These are phyloP conservation scores for Synanceia verrucosa DNA, from an alignment of 2,797 vertebrate genomes.

Conservation along the genomic window DNA sequence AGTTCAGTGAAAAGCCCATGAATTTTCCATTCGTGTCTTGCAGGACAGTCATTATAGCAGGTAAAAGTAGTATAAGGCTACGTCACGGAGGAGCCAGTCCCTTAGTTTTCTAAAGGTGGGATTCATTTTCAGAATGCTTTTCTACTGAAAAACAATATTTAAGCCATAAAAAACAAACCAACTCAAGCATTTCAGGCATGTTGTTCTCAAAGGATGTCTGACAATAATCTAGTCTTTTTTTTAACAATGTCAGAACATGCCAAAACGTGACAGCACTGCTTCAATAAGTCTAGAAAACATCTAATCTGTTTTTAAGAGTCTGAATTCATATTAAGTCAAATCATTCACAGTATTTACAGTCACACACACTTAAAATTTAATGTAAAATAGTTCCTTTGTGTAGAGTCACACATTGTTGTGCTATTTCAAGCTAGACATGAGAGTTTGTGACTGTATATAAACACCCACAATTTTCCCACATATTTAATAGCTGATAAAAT, in stretches of 20 bases:
- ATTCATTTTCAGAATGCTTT: background rate
- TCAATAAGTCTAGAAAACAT: background rate
- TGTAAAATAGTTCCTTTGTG: background rate
- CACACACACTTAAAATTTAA: background rate
- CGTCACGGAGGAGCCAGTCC: background rate
- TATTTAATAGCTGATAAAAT: conserved; percentile 8
- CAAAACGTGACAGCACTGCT: background rate
- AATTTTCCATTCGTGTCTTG: background rate
- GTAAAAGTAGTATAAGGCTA: background rate
- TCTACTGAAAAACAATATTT: background rate
- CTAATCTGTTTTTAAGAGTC: background rate
- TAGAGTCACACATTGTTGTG: background rate
- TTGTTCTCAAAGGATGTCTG: background rate
- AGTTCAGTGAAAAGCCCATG: background rate
- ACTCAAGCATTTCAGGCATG: background rate
- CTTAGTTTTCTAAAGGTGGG: background rate
- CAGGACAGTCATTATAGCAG: background rate
- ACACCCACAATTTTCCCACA: conserved; percentile 12
- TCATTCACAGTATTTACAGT: background rate
- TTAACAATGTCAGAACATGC: background rate
- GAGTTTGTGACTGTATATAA: background rate
- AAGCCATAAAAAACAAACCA: conserved; percentile 18
- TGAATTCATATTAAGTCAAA: background rate
- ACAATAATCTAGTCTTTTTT: background rate
- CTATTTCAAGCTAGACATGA: conserved; percentile 14